Conservation (phyloP, 1,140 invertebrate genomes). For the Zophobas atratus region DNA sequence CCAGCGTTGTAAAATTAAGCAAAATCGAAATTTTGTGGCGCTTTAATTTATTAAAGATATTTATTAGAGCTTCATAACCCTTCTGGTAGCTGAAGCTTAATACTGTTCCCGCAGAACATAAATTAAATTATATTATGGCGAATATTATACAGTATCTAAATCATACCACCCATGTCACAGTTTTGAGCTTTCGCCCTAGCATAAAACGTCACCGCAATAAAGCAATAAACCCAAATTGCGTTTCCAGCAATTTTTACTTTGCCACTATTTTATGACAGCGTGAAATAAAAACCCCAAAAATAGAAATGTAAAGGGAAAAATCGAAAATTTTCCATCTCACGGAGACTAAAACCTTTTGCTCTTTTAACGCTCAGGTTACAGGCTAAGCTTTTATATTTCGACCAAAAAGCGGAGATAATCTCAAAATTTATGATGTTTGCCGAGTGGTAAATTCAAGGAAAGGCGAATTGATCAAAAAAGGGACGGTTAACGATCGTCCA, state of each 20-base stretch:
- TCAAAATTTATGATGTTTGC: conserved; percentile 38
- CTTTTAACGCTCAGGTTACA: no score
- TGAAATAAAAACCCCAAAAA: no score
- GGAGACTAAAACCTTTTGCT: no score
- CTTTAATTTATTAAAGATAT: not conserved
- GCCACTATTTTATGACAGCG: not conserved
- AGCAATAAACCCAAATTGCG: conserved; percentile 8
- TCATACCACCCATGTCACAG: not conserved
- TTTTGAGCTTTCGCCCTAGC: not conserved
- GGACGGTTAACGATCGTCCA: conserved; percentile 31
- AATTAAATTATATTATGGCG: conserved; percentile 1
- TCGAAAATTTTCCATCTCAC: no score
- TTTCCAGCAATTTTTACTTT: not conserved
- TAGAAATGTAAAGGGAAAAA: no score
- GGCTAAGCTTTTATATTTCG: not conserved
- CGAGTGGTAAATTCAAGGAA: conserved; percentile 23
- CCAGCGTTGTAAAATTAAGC: no score
- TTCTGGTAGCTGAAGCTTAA: not conserved
- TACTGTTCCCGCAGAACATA: conserved; percentile 3
- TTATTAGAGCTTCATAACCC: not conserved
- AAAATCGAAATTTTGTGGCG: no score
- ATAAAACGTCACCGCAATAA: conserved; percentile 11
- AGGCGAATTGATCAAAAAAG: conserved; percentile 28
- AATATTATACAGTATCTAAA: not conserved
- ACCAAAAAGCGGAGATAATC: not conserved